Evolutionary conservation across 2,888 invertebrate species (phyloP).

Genomic region (Philhelius pedissequus): DNA sequence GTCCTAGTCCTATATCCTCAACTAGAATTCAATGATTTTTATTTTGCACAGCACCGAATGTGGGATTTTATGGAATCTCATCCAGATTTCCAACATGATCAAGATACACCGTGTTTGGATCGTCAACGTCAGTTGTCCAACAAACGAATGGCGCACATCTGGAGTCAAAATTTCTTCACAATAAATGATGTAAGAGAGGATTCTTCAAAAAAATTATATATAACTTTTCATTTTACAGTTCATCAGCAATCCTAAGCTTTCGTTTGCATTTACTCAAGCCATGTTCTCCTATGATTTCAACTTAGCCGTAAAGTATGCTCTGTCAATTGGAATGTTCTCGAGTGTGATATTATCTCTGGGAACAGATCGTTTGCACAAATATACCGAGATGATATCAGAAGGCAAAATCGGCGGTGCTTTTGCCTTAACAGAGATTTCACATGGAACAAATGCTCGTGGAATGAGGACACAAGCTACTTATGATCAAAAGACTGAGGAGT

Average conservation of each 20-base stretch:
- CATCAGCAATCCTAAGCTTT: constrained; percentile 79
- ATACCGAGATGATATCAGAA: constrained; percentile 77
- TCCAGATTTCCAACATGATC: constrained; percentile 81
- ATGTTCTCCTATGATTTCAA: constrained; percentile 82
- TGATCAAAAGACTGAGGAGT: constrained; percentile 84
- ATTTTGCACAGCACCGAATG: constrained; percentile 80
- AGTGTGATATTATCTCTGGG: constrained; percentile 84
- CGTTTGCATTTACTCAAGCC: constrained; percentile 80
- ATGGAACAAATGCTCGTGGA: constrained; percentile 93
- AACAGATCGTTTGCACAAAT: constrained; percentile 82
- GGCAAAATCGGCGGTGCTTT: constrained; percentile 85
- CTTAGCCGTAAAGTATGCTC: constrained; percentile 83
- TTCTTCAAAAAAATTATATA: background rate
- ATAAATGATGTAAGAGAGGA: constrained; percentile 71
- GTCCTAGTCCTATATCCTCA: no score
- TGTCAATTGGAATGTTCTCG: constrained; percentile 84
- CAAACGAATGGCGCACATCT: constrained; percentile 83
- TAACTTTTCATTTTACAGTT: constrained; percentile 75
- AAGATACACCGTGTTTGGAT: constrained; percentile 80
- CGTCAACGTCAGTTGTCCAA: constrained; percentile 81
- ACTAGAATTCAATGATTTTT: no score
- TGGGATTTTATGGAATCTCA: constrained; percentile 82
- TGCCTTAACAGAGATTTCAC: constrained; percentile 92
- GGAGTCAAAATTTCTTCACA: constrained; percentile 82
- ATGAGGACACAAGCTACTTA: constrained; percentile 93